These are phyloP conservation scores for Acrocephalus kingi DNA, from an alignment of 2,113 vertebrate species.

Conservation along the genomic window DNA sequence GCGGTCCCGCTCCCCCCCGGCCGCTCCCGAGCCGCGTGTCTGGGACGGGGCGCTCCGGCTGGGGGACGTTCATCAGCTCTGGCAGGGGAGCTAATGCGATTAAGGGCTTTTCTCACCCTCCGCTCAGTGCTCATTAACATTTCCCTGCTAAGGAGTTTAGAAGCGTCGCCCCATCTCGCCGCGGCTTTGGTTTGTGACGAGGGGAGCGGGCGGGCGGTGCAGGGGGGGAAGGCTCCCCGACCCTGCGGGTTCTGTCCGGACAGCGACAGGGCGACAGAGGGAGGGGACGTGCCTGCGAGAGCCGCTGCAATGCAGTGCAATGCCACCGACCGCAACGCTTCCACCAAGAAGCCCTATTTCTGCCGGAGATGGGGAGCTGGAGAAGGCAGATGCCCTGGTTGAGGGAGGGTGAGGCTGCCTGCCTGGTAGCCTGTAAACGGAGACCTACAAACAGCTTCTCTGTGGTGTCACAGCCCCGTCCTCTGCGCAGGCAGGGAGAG, in stretches of 20 bases:
- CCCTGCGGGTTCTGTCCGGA: neutral
- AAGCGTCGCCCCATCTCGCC: neutral
- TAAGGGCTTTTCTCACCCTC: conserved; percentile 3
- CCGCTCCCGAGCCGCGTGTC: accelerated
- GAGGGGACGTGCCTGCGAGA: neutral
- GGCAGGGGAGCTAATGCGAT: neutral
- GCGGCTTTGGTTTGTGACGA: neutral
- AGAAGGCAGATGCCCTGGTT: neutral
- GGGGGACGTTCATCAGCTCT: neutral
- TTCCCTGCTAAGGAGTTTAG: neutral
- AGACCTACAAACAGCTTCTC: conserved; percentile 48
- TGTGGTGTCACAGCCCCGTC: neutral
- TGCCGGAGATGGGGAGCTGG: neutral
- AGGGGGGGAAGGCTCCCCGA: accelerated
- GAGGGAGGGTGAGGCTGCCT: neutral
- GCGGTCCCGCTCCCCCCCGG: neutral
- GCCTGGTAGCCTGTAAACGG: neutral
- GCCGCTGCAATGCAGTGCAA: neutral
- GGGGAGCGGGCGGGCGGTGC: neutral
- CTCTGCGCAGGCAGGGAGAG: neutral
- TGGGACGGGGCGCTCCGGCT: neutral
- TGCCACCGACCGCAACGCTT: accelerated
- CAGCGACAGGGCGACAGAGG: neutral
- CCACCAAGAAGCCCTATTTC: neutral
- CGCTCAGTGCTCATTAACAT: neutral